Conservation (phyloP, 1,140 invertebrate species). For the Megathymus violae region DNA sequence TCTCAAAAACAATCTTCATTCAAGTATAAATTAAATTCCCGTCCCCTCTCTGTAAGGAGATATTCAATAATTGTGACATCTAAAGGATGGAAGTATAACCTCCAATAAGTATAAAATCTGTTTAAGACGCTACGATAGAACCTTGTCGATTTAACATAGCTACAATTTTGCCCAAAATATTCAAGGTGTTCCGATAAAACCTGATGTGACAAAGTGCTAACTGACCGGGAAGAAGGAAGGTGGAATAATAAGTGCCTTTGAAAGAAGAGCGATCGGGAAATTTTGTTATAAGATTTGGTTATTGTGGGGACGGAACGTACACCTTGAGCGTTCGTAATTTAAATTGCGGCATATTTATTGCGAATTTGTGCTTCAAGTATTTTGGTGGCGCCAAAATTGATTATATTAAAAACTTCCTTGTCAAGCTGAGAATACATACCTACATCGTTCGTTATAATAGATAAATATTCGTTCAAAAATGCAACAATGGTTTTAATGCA, state of each 20-base stretch:
- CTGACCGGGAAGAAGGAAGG: constrained; percentile 34
- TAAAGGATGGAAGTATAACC: constrained; percentile 35
- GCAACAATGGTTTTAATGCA: too few species aligned
- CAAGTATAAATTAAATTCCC: constrained; percentile 25
- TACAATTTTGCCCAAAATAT: background rate
- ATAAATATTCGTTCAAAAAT: too few species aligned
- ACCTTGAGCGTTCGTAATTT: constrained; percentile 36
- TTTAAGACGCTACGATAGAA: constrained; percentile 33
- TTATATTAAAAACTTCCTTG: too few species aligned
- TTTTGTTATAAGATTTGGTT: constrained; percentile 48
- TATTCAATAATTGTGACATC: constrained; percentile 45
- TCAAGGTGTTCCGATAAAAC: constrained; percentile 1
- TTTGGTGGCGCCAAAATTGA: background rate
- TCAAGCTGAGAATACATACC: too few species aligned
- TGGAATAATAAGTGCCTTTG: constrained; percentile 49
- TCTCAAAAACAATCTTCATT: constrained; percentile 10
- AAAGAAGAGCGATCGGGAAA: constrained; percentile 49
- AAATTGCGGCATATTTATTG: constrained; percentile 37
- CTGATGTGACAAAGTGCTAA: constrained; percentile 40
- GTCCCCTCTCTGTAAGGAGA: constrained; percentile 29
- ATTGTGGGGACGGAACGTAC: constrained; percentile 36
- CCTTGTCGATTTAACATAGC: constrained; percentile 17
- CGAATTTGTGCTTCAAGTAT: constrained; percentile 8
- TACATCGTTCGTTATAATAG: too few species aligned
- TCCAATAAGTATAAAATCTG: constrained; percentile 30